Evolutionary conservation across 2,888 invertebrate genomes (phyloP).

Genomic region (Pseudococcus viburni): DNA sequence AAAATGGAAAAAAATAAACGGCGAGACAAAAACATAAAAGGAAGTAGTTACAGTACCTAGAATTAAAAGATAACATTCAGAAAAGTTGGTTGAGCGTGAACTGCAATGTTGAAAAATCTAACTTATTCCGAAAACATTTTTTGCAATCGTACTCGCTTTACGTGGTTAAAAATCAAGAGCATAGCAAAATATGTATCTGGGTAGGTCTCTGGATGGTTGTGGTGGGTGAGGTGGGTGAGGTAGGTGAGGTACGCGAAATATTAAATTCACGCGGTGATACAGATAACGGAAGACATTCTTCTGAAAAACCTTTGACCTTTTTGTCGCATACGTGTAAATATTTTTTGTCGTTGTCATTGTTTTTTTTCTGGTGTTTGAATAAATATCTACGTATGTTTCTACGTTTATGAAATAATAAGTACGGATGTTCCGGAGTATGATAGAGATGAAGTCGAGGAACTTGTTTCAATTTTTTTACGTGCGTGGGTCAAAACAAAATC

Average conservation of each 20-base stretch:
- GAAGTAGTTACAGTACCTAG: conserved; percentile 15
- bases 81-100: conserved; percentile 31
- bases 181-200: not conserved
- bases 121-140: conserved; percentile 13
- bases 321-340: conserved; percentile 10
- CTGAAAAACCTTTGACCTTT: not conserved
- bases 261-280: conserved; percentile 5
- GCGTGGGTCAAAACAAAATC: no score
- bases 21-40: not conserved
- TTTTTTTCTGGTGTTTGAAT: conserved; percentile 3
- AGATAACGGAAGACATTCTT: not conserved
- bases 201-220: not conserved
- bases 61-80: conserved; percentile 33
- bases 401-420: conserved; percentile 3
- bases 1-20: not conserved
- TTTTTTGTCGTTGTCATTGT: not conserved
- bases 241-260: not conserved
- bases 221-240: not conserved
- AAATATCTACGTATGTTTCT: not conserved
- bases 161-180: not conserved
- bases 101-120: conserved; percentile 3
- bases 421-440: not conserved
- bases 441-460: not conserved
- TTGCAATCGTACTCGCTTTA: conserved; percentile 33
- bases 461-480: not conserved